phyloP scores from a whole-genome alignment of 2,797 vertebrate species.

The Lindbergichthys nudifrons region DNA sequence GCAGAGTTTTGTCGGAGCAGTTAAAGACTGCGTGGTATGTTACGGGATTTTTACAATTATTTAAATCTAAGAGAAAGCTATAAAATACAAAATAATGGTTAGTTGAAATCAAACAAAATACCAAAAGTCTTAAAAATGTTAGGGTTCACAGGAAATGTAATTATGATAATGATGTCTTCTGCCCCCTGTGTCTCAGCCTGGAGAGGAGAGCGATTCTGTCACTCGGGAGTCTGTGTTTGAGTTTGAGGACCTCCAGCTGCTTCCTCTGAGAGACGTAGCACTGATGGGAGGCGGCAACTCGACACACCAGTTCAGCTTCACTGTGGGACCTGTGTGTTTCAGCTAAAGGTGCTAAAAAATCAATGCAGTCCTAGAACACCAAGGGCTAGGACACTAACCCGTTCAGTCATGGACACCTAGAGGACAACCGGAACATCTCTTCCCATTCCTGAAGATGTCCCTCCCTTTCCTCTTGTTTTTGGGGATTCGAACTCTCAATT shows the following conservation, averaged over 20 bases:
- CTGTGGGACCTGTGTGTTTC: conserved; percentile 90
- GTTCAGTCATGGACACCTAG: conserved; percentile 32
- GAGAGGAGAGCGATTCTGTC: conserved; percentile 73
- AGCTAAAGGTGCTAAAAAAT: conserved; percentile 78
- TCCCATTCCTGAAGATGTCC: conserved; percentile 18
- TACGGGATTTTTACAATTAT: no score
- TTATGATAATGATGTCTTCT: neutral
- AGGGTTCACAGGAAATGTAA: neutral
- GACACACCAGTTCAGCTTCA: conserved; percentile 86
- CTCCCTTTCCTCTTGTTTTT: conserved; percentile 28
- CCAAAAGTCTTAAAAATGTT: neutral
- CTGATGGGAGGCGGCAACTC: conserved; percentile 80
- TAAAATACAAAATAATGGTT: neutral
- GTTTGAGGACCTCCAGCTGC: conserved; percentile 88
- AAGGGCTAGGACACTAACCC: conserved; percentile 39
- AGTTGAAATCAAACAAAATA: neutral
- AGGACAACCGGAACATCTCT: conserved; percentile 45
- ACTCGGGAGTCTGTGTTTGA: conserved; percentile 86
- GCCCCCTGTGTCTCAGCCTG: conserved; percentile 69
- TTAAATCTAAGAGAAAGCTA: no score
- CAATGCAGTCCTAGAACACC: conserved; percentile 7
- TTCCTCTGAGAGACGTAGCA: conserved; percentile 90
- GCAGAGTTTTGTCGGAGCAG: conserved; percentile 85
- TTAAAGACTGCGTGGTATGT: conserved; percentile 88
- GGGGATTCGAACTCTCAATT: conserved; percentile 43